Evolutionary conservation across 1,140 invertebrate genomes (phyloP), one percentile per base, ranked within the genome.

Genomic region (Oryzaephilus surinamensis): DNA sequence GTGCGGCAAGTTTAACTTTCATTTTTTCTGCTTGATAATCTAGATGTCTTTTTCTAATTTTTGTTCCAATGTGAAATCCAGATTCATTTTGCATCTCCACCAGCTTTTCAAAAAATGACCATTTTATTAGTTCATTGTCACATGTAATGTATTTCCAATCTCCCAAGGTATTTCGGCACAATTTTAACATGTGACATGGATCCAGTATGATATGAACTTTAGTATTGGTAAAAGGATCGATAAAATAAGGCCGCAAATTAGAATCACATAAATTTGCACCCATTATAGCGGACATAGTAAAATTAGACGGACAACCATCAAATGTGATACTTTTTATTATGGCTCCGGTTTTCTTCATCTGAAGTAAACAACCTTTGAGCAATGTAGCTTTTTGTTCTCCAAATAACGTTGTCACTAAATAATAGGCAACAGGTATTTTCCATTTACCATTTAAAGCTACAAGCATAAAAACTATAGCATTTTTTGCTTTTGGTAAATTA

Each of bases 121-220:
- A 55, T n/a, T 45, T 20, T 8, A 55, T 50, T 10, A n/a, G n/a
- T n/a, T 17, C 13, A 8, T 42, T 18, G 11, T 43, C 28, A 19
- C 48, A 33, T 7, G 6, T 19, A 38, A 50, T 31, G 32, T 31
- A 28, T 55, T 40, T 40, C 27, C 46, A 45, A 10, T 43, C 33
- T 23, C 44, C 53, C n/a, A 60, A 49, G 17, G 49, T 35, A 38
- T 62, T 64, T 23, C 59, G 28, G 6, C 55, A 35, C 32, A 61
- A 46, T 52, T 66, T 64, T 6, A 66, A 28, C 51, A 64, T 57
- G 38, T 64, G 61, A 30, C 58, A 64, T 11, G 57, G 32, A 36
- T 64, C 60, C 18, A 58, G 36, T 32, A 63, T 48, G 12, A 57
- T 21, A 35, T 45, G 38, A 10, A 65, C 46, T 27, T 48, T 47